Conservation (phyloP, 1,140 invertebrate genomes). For the Cotesia vestalis region DNA sequence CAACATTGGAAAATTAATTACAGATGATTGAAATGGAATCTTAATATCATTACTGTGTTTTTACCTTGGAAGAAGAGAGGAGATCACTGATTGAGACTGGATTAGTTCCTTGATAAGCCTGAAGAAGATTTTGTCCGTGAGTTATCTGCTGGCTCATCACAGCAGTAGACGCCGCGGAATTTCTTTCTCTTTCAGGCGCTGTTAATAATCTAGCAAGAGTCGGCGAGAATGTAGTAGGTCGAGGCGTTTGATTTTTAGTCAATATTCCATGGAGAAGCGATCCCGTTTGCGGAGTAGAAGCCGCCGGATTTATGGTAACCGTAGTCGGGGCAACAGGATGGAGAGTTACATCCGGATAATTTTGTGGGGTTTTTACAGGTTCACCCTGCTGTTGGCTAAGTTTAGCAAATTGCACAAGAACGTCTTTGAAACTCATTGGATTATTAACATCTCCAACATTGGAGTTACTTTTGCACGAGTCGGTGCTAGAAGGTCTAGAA, state of each 20-base stretch:
- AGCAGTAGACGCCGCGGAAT: constrained; percentile 31
- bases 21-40: too few relatives aligned
- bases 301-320: constrained; percentile 56
- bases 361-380: constrained; percentile 69
- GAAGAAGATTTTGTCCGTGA: constrained; percentile 55
- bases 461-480: constrained; percentile 66
- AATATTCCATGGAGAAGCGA: constrained; percentile 80
- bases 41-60: constrained; percentile 1
- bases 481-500: constrained; percentile 66
- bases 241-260: constrained; percentile 68
- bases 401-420: constrained; percentile 80
- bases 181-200: constrained; percentile 69
- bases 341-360: constrained; percentile 80
- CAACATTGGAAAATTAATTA: constrained; percentile 1
- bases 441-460: constrained; percentile 55
- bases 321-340: constrained; percentile 72
- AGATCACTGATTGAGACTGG: constrained; percentile 70
- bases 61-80: constrained; percentile 72
- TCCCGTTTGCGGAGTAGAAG: constrained; percentile 65
- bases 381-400: constrained; percentile 67
- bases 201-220: constrained; percentile 81
- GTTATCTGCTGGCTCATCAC: constrained; percentile 52
- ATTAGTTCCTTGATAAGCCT: constrained; percentile 58
- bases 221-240: constrained; percentile 74
- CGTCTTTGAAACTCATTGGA: constrained; percentile 75